phyloP scores from a whole-genome alignment of 2,888 invertebrate species.

The Phytoseiulus persimilis region DNA sequence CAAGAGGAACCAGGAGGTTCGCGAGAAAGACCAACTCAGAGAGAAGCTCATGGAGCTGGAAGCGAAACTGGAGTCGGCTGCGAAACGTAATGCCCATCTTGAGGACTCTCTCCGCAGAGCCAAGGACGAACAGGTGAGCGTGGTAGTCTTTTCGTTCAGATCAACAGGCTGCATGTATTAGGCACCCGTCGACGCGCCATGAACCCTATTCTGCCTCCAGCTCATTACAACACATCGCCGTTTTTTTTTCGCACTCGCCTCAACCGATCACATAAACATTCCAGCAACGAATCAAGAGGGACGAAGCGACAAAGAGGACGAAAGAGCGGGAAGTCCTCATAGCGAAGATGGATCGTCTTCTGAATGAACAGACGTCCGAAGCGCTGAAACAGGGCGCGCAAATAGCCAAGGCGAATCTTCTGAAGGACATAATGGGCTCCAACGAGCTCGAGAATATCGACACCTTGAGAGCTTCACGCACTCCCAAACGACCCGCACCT shows the following conservation, averaged over 20 bases:
- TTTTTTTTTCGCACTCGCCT: background rate
- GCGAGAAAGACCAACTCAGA: constrained; percentile 19
- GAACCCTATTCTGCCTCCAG: too few relatives aligned
- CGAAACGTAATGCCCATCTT: constrained; percentile 1
- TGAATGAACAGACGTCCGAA: constrained; percentile 21
- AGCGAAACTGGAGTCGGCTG: constrained; percentile 6
- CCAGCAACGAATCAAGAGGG: constrained; percentile 16
- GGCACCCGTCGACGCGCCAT: too few relatives aligned
- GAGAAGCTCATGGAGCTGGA: constrained; percentile 24
- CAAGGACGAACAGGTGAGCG: background rate
- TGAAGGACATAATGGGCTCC: background rate
- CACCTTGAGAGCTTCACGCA: background rate
- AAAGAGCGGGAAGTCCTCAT: constrained; percentile 17
- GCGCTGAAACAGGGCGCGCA: constrained; percentile 12
- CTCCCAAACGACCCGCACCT: background rate
- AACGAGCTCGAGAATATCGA: constrained; percentile 16
- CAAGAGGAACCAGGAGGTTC: background rate
- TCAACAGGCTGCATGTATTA: too few relatives aligned
- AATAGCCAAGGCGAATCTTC: constrained; percentile 6
- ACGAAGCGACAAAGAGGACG: background rate
- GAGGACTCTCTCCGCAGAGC: background rate
- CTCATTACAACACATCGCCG: too few relatives aligned
- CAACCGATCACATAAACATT: background rate
- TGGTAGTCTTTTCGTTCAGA: too few relatives aligned
- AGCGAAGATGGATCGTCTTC: background rate